Evolutionary conservation across 2,888 invertebrate genomes (phyloP).

Genomic region (Agonopterix subpropinquella): DNA sequence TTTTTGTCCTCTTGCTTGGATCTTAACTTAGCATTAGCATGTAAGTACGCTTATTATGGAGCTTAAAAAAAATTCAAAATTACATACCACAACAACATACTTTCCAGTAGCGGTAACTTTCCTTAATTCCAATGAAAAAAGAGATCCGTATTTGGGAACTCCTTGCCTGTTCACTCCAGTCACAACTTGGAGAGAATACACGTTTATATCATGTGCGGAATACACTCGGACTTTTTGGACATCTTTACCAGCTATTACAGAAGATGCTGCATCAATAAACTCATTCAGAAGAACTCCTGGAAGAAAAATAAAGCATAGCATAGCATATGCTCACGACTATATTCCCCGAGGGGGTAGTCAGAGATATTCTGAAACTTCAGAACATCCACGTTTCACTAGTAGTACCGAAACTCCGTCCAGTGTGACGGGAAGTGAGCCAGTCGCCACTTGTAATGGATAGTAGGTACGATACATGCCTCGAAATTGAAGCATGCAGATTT

Average conservation of each 20-base stretch:
- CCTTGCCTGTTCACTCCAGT: conserved; percentile 1
- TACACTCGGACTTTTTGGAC: conserved; percentile 6
- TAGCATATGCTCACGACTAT: too few relatives aligned
- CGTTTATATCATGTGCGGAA: conserved; percentile 10
- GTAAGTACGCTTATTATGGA: background rate
- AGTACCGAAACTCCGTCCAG: too few relatives aligned
- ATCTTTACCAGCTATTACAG: background rate
- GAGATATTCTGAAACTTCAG: too few relatives aligned
- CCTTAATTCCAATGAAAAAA: conserved; percentile 8
- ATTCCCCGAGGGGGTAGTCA: too few relatives aligned
- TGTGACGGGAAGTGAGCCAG: too few relatives aligned
- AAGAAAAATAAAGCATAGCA: background rate
- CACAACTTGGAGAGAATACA: conserved; percentile 1
- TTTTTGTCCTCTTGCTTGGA: too few relatives aligned
- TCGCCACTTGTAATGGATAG: too few relatives aligned
- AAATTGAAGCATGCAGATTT: too few relatives aligned
- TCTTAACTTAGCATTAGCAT: background rate
- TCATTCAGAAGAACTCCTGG: conserved; percentile 8
- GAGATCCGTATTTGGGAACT: conserved; percentile 2
- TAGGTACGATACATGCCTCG: too few relatives aligned
- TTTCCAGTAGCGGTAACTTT: conserved; percentile 4
- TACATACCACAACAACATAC: conserved; percentile 10
- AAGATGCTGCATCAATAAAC: conserved; percentile 3
- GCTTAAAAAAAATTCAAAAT: too few relatives aligned
- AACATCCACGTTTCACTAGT: too few relatives aligned